A percentile compares a stretch with the other conserved stretches of the same genome.
phyloP scores from a whole-genome alignment of 2,113 vertebrate species.

The Cygnus atratus region DNA sequence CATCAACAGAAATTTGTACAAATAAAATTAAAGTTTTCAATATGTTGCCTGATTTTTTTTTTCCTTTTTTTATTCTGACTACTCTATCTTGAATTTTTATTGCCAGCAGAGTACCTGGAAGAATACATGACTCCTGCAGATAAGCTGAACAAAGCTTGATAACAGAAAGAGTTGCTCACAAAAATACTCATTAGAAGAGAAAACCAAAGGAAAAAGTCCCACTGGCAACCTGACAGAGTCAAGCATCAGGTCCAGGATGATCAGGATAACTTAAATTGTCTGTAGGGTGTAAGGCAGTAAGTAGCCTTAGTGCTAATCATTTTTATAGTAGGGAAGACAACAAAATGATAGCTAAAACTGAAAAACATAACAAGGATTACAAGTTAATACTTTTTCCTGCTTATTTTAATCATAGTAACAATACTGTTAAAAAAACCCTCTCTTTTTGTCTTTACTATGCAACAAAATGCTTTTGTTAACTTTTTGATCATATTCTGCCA shows the following conservation, averaged over 20 bases:
- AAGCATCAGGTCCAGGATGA: not conserved
- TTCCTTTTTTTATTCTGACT: not conserved
- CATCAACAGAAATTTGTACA: not conserved
- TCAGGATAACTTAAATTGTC: not conserved
- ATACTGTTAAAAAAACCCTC: not conserved
- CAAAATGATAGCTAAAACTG: not conserved
- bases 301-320: not conserved
- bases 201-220: not conserved
- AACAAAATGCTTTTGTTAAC: not conserved
- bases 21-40: not conserved
- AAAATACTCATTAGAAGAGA: accelerated
- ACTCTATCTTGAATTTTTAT: not conserved
- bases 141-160: not conserved
- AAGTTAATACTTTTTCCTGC: not conserved
- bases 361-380: not conserved
- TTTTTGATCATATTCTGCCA: not conserved
- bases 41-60: too few relatives aligned
- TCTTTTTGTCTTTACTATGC: not conserved
- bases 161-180: not conserved
- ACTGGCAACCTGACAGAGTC: not conserved
- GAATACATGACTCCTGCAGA: not conserved
- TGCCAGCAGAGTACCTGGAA: not conserved
- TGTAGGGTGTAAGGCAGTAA: not conserved
- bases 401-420: not conserved
- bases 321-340: not conserved